phyloP scores from a whole-genome alignment of 2,113 vertebrate species.

The Cebus imitator region DNA sequence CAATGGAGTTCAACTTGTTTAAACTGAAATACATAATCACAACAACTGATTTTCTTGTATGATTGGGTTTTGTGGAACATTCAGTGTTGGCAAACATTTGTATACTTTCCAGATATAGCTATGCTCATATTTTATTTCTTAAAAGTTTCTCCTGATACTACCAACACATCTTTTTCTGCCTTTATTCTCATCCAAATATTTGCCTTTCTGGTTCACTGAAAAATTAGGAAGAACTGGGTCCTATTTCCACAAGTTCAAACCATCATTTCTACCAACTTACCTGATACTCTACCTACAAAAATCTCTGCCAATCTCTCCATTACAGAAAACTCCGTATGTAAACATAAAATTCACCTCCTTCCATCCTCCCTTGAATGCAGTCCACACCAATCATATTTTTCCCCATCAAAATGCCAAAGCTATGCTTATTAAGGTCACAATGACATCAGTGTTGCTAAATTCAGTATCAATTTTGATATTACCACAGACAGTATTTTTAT shows the following conservation, averaged over 20 bases:
- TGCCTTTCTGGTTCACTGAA: background rate
- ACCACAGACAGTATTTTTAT: background rate
- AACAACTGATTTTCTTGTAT: background rate
- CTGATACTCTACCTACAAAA: background rate
- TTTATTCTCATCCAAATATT: background rate
- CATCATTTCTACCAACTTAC: background rate
- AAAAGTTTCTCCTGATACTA: background rate
- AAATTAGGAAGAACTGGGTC: background rate
- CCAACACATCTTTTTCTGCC: background rate
- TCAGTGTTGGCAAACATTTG: background rate
- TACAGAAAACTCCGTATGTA: background rate
- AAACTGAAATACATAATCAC: background rate
- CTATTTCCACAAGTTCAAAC: background rate
- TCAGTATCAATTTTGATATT: background rate
- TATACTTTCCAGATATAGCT: no score
- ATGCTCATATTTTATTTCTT: background rate
- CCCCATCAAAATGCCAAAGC: background rate
- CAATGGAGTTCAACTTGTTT: no score
- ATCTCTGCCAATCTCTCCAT: background rate
- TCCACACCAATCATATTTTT: background rate
- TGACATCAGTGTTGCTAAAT: background rate
- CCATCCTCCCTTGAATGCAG: background rate
- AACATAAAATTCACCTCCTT: background rate
- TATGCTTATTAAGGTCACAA: background rate
- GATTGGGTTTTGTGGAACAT: background rate